A percentile compares a stretch with the other conserved stretches of the same genome.
Conservation (phyloP, 1,140 invertebrate species). For the Ganaspis sp. region DNA sequence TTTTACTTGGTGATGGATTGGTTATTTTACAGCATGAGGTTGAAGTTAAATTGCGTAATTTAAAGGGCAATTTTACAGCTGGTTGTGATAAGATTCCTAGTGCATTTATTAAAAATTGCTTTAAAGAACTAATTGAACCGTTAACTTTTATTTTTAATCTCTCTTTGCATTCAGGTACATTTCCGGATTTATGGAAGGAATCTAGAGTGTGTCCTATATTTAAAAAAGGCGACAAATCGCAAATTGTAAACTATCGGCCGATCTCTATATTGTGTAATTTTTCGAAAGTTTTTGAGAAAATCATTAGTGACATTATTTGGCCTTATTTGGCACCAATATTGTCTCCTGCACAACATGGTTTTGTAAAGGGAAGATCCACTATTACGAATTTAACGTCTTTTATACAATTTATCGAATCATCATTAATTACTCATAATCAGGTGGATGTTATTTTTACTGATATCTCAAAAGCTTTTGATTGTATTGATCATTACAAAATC, state of each 20-base stretch:
- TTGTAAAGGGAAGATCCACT: too few relatives aligned
- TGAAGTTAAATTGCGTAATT: too few relatives aligned
- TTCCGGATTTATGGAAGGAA: constrained; percentile 32
- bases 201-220: constrained; percentile 33
- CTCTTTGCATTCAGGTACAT: neutral
- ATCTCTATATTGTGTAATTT: constrained; percentile 36
- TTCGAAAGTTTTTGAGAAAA: constrained; percentile 33
- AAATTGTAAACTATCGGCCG: too few relatives aligned
- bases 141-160: neutral
- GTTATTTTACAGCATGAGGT: too few relatives aligned
- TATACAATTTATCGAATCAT: constrained; percentile 11
- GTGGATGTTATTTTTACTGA: too few relatives aligned
- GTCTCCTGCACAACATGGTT: constrained; percentile 13
- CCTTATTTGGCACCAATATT: neutral
- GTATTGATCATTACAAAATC: constrained; percentile 42
- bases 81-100: too few relatives aligned
- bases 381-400: constrained; percentile 21
- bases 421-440: constrained; percentile 18
- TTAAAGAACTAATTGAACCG: neutral
- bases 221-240: too few relatives aligned
- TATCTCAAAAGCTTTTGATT: constrained; percentile 53
- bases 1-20: too few relatives aligned
- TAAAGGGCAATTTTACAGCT: neutral
- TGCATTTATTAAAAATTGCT: neutral
- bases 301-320: constrained; percentile 31